Percentiles rank a stretch among this genome's conserved stretches.
phyloP scores from a whole-genome alignment of 2,113 vertebrate species.

The Typhlomys cinereus region DNA sequence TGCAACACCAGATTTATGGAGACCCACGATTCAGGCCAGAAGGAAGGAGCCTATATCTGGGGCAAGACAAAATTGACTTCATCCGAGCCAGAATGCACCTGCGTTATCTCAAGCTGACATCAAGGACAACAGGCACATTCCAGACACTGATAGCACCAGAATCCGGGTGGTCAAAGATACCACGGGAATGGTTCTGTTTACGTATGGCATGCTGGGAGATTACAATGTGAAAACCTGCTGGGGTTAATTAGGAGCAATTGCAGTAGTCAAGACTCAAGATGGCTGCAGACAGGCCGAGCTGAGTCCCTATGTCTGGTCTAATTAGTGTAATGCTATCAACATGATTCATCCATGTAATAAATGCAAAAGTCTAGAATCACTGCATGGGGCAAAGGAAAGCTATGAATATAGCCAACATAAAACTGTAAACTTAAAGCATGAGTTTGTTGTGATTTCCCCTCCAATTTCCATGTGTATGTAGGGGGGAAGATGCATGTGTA shows the following conservation, averaged over 20 bases:
- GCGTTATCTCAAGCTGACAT: not conserved
- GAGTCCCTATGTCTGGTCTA: not conserved
- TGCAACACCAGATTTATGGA: too few species aligned
- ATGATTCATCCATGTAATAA: not conserved
- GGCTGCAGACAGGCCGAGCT: too few species aligned
- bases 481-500: too few species aligned
- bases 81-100: not conserved
- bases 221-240: not conserved
- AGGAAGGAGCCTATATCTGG: not conserved
- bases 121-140: not conserved
- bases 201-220: not conserved
- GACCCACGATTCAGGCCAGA: not conserved
- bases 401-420: too few species aligned
- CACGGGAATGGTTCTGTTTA: not conserved
- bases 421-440: too few species aligned
- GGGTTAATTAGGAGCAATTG: not conserved
- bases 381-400: too few species aligned
- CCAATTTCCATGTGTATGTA: too few species aligned
- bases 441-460: too few species aligned
- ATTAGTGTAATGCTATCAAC: not conserved
- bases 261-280: too few species aligned
- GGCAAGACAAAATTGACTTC: not conserved
- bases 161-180: not conserved
- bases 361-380: not conserved
- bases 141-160: not conserved